phyloP scores from a whole-genome alignment of 2,113 vertebrate species.

The Pseudopipra pipra region DNA sequence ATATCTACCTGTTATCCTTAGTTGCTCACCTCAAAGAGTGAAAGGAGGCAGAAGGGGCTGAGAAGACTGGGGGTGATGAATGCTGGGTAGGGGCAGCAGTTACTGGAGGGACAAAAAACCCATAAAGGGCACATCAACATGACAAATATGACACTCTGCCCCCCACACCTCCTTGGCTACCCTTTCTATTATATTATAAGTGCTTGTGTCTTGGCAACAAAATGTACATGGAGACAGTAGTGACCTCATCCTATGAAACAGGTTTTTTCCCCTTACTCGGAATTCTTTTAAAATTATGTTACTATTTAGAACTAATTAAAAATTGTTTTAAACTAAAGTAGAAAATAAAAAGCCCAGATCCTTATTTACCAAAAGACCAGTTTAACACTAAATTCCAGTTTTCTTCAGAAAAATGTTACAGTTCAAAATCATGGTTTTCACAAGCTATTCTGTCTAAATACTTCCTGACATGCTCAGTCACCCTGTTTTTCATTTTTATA shows the following conservation, averaged over 20 bases:
- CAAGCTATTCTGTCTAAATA: neutral
- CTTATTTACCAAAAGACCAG: neutral
- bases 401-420: neutral
- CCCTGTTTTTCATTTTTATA: neutral
- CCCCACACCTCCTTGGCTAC: rapidly evolving
- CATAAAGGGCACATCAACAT: neutral
- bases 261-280: neutral
- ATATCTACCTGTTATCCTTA: neutral
- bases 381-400: neutral
- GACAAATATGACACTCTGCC: neutral
- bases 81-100: neutral
- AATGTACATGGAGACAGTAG: neutral
- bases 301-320: neutral
- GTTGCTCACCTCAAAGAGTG: neutral
- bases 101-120: neutral
- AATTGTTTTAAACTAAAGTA: neutral
- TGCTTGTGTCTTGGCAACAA: neutral
- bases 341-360: neutral
- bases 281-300: neutral
- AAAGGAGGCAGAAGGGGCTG: neutral
- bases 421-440: neutral
- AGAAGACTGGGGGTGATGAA: neutral
- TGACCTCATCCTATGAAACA: neutral
- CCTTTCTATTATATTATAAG: neutral
- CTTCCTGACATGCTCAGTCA: neutral